phyloP scores from a whole-genome alignment of 2,797 vertebrate species.

The Salarias fasciatus region DNA sequence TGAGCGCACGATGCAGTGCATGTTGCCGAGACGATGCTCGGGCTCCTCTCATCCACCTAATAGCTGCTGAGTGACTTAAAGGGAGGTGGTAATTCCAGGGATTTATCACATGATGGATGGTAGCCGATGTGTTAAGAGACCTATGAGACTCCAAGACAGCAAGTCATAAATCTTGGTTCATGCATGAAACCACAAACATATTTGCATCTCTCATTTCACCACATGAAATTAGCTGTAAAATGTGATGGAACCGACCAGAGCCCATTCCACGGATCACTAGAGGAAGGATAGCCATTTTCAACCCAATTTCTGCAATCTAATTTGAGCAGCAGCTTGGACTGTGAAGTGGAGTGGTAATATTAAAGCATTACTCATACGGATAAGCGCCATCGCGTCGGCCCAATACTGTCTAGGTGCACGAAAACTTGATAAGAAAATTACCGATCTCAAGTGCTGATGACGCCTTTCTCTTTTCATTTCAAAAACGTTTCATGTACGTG shows the following conservation, averaged over 20 bases:
- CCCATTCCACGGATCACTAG: slow-evolving; percentile 56
- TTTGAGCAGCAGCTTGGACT: slow-evolving; percentile 38
- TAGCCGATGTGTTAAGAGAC: slow-evolving; percentile 67
- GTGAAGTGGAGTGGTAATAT: slow-evolving; percentile 40
- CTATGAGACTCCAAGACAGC: slow-evolving; percentile 56
- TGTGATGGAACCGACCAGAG: slow-evolving; percentile 57
- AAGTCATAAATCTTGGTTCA: slow-evolving; percentile 74
- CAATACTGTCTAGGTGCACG: slow-evolving; percentile 12
- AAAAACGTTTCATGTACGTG: background rate
- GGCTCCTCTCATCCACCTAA: slow-evolving; percentile 63
- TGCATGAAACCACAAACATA: slow-evolving; percentile 72
- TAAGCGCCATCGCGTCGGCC: slow-evolving; percentile 30
- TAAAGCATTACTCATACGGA: slow-evolving; percentile 49
- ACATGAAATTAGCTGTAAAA: slow-evolving; percentile 70
- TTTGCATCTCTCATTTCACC: slow-evolving; percentile 67
- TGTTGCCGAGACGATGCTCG: slow-evolving; percentile 21
- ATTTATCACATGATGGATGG: slow-evolving; percentile 76
- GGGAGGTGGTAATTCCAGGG: slow-evolving; percentile 59
- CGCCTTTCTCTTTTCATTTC: slow-evolving; percentile 14
- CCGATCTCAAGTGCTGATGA: slow-evolving; percentile 15
- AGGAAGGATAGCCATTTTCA: slow-evolving; percentile 51
- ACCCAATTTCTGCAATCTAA: slow-evolving; percentile 54
- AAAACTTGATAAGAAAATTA: slow-evolving; percentile 33
- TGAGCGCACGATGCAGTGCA: slow-evolving; percentile 4
- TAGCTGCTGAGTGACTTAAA: slow-evolving; percentile 65